phyloP scores from a whole-genome alignment of 2,888 invertebrate genomes.

The Acrobeloides nanus region DNA sequence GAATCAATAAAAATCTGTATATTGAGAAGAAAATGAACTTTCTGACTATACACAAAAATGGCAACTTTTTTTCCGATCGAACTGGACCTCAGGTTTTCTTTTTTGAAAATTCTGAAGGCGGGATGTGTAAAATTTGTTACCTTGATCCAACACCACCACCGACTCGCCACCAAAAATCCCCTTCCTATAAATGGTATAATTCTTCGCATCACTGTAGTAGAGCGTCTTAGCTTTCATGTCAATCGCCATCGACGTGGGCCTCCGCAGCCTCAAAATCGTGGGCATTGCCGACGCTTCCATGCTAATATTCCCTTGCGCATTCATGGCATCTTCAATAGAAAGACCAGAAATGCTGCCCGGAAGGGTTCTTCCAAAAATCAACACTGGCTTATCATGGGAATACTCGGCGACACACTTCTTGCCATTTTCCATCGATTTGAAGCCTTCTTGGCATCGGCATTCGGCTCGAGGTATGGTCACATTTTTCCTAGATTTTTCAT shows the following conservation, averaged over 20 bases:
- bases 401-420: slow-evolving; percentile 9
- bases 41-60: no score
- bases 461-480: neutral
- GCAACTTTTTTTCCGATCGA: no score
- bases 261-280: slow-evolving; percentile 66
- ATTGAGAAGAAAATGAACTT: no score
- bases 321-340: slow-evolving; percentile 45
- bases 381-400: slow-evolving; percentile 31
- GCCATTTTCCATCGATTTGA: neutral
- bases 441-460: slow-evolving; percentile 14
- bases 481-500: neutral
- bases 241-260: slow-evolving; percentile 67
- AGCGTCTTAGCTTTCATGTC: slow-evolving; percentile 63
- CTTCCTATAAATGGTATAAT: slow-evolving; percentile 61
- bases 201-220: slow-evolving; percentile 63
- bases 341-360: slow-evolving; percentile 70
- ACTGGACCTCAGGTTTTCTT: no score
- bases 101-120: no score
- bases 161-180: slow-evolving; percentile 61
- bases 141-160: slow-evolving; percentile 62
- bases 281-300: slow-evolving; percentile 61
- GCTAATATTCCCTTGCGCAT: slow-evolving; percentile 1
- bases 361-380: slow-evolving; percentile 65
- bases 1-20: no score
- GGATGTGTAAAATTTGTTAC: slow-evolving; percentile 45